Conservation (phyloP, 1,140 invertebrate genomes). For the Wasmannia auropunctata region DNA sequence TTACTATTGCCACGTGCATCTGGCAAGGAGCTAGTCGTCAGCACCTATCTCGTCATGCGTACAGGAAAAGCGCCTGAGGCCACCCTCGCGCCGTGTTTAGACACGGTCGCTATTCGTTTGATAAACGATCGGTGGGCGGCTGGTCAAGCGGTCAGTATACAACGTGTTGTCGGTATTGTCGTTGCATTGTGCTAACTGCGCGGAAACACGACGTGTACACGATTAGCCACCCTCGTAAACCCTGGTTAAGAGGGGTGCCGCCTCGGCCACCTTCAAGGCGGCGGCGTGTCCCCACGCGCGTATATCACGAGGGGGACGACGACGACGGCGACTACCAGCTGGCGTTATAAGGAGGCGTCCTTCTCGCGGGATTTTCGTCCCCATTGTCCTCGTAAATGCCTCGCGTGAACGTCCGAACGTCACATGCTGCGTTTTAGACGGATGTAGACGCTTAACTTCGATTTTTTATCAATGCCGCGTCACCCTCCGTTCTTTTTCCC, state of each 20-base stretch:
- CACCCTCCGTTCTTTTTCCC: constrained; percentile 4
- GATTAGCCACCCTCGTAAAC: constrained; percentile 57
- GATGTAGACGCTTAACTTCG: constrained; percentile 63
- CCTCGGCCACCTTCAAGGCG: constrained; percentile 10
- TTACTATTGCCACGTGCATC: constrained; percentile 9
- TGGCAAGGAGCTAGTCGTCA: constrained; percentile 11
- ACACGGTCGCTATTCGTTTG: constrained; percentile 77
- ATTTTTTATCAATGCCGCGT: constrained; percentile 54
- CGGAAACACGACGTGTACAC: constrained; percentile 67
- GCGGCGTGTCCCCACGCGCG: constrained; percentile 27
- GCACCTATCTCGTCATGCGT: constrained; percentile 19
- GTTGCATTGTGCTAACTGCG: constrained; percentile 71
- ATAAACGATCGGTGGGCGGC: constrained; percentile 67
- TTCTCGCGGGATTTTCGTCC: constrained; percentile 61
- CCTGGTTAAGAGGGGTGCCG: constrained; percentile 5
- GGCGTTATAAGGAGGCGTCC: constrained; percentile 45
- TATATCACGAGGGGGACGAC: constrained; percentile 59
- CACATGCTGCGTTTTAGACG: constrained; percentile 65
- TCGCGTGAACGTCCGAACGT: constrained; percentile 68
- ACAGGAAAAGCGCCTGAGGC: constrained; percentile 18
- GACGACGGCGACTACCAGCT: constrained; percentile 66
- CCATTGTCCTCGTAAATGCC: constrained; percentile 67
- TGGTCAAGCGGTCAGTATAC: constrained; percentile 65
- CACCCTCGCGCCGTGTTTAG: constrained; percentile 82
- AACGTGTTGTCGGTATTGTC: constrained; percentile 71